A percentile compares a stretch with the other conserved stretches of the same genome.
Evolutionary conservation across 23 tunicate species (phyloP).

Genomic region (Botrylloides violaceus): DNA sequence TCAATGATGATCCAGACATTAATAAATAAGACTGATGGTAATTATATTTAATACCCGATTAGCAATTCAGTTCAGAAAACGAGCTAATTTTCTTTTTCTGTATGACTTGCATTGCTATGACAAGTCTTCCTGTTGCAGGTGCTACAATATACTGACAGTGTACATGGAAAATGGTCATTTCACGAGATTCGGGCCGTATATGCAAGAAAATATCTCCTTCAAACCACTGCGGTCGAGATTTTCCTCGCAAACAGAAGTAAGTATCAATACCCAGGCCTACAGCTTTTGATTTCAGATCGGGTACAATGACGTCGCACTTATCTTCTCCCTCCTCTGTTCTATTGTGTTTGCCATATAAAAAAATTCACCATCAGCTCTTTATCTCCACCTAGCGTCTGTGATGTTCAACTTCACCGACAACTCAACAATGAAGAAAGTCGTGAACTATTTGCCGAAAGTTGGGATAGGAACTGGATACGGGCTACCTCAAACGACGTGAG

Average conservation of each 20-base stretch:
- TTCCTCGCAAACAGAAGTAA: conserved; percentile 98
- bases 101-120: no score
- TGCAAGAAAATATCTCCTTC: conserved; percentile 74
- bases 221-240: conserved; percentile 80
- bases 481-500: conserved; percentile 54
- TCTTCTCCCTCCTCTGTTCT: no score
- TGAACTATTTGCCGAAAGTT: conserved; percentile 71
- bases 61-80: no score
- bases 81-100: no score
- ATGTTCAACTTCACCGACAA: conserved; percentile 85
- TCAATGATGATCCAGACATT: no score
- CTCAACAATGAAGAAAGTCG: conserved; percentile 67
- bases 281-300: neutral
- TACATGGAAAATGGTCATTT: conserved; percentile 96
- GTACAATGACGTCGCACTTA: neutral
- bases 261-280: conserved; percentile 9
- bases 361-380: no score
- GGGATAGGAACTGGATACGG: conserved; percentile 99
- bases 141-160: conserved; percentile 58
- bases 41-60: no score
- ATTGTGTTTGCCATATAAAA: neutral
- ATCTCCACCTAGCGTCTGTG: conserved; percentile 83
- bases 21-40: no score
- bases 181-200: conserved; percentile 91
- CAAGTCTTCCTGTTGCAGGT: no score